These are phyloP conservation scores for Orcinus orca DNA, from an alignment of 2,113 vertebrate species.

Conservation along the genomic window DNA sequence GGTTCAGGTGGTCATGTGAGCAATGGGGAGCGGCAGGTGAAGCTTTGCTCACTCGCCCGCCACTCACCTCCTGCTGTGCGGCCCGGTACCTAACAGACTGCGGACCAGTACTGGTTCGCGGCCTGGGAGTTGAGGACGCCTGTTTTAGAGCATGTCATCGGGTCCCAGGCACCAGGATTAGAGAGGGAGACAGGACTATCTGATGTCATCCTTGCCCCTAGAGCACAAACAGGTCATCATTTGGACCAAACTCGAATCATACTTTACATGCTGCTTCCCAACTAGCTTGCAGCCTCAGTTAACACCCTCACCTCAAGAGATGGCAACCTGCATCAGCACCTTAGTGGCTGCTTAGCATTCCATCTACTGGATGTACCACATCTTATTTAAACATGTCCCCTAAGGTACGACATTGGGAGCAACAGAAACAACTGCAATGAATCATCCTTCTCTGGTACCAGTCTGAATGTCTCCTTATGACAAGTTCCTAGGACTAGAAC, in stretches of 20 bases:
- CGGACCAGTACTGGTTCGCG: too few relatives aligned
- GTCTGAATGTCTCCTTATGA: neutral
- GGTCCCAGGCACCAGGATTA: neutral
- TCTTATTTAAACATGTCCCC: neutral
- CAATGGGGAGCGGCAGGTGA: too few relatives aligned
- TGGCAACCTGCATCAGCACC: neutral
- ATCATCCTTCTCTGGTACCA: neutral
- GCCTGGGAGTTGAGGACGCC: too few relatives aligned
- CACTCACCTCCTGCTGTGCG: too few relatives aligned
- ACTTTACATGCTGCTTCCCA: neutral
- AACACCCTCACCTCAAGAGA: neutral
- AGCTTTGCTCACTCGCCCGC: too few relatives aligned
- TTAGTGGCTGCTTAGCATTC: neutral
- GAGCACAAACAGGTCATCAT: neutral
- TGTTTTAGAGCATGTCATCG: too few relatives aligned
- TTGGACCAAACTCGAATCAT: neutral
- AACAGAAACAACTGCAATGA: neutral
- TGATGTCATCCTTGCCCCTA: neutral
- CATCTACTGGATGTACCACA: neutral
- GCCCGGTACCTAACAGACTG: too few relatives aligned
- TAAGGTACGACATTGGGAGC: accelerated
- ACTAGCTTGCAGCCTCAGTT: neutral
- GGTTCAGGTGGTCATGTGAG: too few relatives aligned
- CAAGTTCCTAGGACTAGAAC: neutral
- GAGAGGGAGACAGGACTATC: neutral